Conservation (phyloP, 2,797 vertebrate species). For the Balearica regulorum region DNA sequence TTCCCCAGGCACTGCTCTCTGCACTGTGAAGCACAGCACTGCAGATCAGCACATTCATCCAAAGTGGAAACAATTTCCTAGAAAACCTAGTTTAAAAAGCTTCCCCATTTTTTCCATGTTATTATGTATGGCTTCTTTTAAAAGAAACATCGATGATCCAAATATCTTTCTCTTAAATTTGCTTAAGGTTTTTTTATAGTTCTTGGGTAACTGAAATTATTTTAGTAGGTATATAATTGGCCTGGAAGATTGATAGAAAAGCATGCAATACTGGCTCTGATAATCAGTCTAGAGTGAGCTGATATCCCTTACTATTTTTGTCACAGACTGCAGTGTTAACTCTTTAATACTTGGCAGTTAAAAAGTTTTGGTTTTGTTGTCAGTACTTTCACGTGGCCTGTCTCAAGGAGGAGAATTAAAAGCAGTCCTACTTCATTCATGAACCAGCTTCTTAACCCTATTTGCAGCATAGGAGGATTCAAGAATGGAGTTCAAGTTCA, state of each 20-base stretch:
- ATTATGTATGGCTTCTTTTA: neutral
- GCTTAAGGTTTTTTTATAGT: neutral
- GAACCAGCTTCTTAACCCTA: neutral
- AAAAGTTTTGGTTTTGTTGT: neutral
- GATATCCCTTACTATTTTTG: neutral
- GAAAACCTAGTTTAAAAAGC: slow-evolving; percentile 11
- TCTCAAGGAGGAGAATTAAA: neutral
- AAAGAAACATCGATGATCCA: neutral
- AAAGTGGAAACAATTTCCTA: slow-evolving; percentile 23
- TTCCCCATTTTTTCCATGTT: neutral
- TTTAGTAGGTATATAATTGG: neutral
- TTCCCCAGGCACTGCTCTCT: neutral
- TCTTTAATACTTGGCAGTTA: neutral
- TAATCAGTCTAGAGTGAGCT: neutral
- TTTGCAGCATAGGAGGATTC: neutral
- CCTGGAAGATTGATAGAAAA: neutral
- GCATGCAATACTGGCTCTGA: neutral
- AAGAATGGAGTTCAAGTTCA: neutral
- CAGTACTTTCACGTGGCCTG: neutral
- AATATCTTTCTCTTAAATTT: neutral
- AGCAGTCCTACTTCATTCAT: neutral
- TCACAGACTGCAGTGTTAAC: neutral
- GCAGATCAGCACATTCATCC: slow-evolving; percentile 16
- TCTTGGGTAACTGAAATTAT: neutral
- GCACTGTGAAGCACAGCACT: neutral